Base-by-base conservation (phyloP, 2,888 invertebrate genomes). In the Stenurella melanura region DNA sequence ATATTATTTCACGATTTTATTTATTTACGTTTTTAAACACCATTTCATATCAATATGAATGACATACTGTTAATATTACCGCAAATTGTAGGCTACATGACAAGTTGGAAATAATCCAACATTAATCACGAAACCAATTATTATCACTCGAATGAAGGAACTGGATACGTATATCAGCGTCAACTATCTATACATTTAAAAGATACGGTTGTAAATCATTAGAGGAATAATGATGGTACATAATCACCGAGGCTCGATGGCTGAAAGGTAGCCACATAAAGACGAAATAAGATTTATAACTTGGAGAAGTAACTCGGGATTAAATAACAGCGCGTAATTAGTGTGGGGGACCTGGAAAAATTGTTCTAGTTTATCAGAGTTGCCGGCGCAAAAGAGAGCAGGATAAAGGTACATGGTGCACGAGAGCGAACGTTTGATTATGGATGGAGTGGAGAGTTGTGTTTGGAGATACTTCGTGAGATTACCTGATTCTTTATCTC, bases 111-210 rank as follows among this genome's bases (percentile, higher is more conserved):
- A 67, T 67, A 26, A 21, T 15, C n/a, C n/a, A 54, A 67, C 67
- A 67, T 67, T 67, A 67, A 67, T 67, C 67, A 67, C 56, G 56
- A 50, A 54, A 67, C 67, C 67, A 67, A 67, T 67, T 67, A 67
- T 67, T 67, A 67, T 67, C 67, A 67, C 54, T 42, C 67, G 56
- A 56, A 42, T 17, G 26, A 67, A 56, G 67, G 17, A 66, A 50
- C 67, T 21, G 5, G 54, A 54, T 67, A 15, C 67, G 67, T 67
- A 67, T 56, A 67, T 67, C 67, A 67, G 67, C 26, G 67, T 67
- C 67, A 67, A 67, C 67, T 50, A 67, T 67, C 67, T 67, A 21
- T 67, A 54, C 67, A 56, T 67, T 56, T 26, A 17, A 67, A 67
- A 56, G 54, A 30, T 54, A 34, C 50, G 54, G 67, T 67, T 67